Base-by-base conservation (phyloP, 2,888 invertebrate genomes). In the Ceriagrion tenellum region DNA sequence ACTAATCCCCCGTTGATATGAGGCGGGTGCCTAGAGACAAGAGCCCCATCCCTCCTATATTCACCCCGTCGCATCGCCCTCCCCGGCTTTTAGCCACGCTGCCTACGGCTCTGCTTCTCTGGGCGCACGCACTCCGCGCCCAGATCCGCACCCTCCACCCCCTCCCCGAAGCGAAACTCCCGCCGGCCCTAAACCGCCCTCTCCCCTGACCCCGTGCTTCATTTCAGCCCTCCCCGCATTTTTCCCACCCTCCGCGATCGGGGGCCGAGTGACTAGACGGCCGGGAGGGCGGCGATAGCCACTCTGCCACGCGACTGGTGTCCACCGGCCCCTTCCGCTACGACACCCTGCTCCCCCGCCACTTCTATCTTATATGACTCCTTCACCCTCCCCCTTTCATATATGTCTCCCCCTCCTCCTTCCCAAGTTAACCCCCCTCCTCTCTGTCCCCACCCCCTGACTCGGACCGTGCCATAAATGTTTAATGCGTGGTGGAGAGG, bases 1-100 rank as follows among this genome's bases (percentile, higher is more conserved):
- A 69, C 93, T 93, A 93, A 93, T 93, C 93, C 93, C 47, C 93
- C n/a, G 69, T 93, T 93, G 93, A 93, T 93, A 74, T 93, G 93
- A 69, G 93, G 93, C 93, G 93, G 93, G 93, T 93, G 93, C 40
- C 93, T 47, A 93, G 59, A 93, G 93, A 91, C 91, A 91, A 91
- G 91, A 91, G 91, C 23, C 23, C 40, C 63, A 81, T 10, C 12
- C 26, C n/a, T 26, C 12, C 26, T 35, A 35, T 69, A 59, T 40
- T 69, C n/a, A 16, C 35, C 93, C 93, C 1, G 18, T 23, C 91
- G 0, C 63, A 35, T n/a, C 93, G 10, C 55, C 26, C 55, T 88
- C 35, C 81, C 26, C 26, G 16, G 26, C 88, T n/a, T n/a, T 35
- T 40, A 40, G 59, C 90, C 90, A 16, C 81, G 30, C 16, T 35